Evolutionary conservation across 2,888 invertebrate species (phyloP).

Genomic region (Epicampocera succincta): DNA sequence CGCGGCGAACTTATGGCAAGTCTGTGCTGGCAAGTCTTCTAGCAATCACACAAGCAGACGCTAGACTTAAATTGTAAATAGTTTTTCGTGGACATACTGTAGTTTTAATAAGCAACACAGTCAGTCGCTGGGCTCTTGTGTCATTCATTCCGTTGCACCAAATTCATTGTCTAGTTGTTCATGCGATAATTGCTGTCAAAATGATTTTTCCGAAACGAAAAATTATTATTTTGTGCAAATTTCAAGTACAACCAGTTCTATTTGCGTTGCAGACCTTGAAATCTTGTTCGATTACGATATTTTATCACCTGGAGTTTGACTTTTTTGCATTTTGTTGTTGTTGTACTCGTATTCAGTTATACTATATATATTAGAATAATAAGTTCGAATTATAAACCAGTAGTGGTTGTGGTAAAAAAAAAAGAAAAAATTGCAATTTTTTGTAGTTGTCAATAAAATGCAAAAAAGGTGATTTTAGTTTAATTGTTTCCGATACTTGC

Average conservation of each 20-base stretch:
- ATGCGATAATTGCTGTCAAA: slow-evolving; percentile 68
- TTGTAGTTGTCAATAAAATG: slow-evolving; percentile 20
- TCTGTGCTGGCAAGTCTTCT: too few relatives aligned
- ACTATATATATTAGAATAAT: slow-evolving; percentile 35
- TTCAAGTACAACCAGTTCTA: slow-evolving; percentile 74
- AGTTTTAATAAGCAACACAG: background rate
- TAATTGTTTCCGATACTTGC: slow-evolving; percentile 34
- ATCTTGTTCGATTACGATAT: slow-evolving; percentile 70
- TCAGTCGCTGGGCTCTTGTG: background rate
- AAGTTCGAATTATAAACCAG: slow-evolving; percentile 40
- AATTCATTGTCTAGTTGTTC: slow-evolving; percentile 31
- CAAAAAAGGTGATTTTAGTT: background rate
- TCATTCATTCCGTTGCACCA: background rate
- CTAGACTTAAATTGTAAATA: too few relatives aligned
- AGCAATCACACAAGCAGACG: too few relatives aligned
- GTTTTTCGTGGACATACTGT: background rate
- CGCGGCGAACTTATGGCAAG: too few relatives aligned
- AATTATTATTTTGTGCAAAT: slow-evolving; percentile 65
- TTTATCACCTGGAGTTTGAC: slow-evolving; percentile 63
- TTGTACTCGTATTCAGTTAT: slow-evolving; percentile 31
- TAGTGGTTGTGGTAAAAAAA: slow-evolving; percentile 8
- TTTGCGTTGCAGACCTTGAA: slow-evolving; percentile 73
- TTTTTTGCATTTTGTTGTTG: slow-evolving; percentile 28
- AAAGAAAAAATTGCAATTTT: slow-evolving; percentile 22
- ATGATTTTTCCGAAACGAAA: slow-evolving; percentile 74